These are phyloP conservation scores for Aldabrachelys gigantea DNA, from an alignment of 2,113 vertebrate genomes.

Conservation along the genomic window DNA sequence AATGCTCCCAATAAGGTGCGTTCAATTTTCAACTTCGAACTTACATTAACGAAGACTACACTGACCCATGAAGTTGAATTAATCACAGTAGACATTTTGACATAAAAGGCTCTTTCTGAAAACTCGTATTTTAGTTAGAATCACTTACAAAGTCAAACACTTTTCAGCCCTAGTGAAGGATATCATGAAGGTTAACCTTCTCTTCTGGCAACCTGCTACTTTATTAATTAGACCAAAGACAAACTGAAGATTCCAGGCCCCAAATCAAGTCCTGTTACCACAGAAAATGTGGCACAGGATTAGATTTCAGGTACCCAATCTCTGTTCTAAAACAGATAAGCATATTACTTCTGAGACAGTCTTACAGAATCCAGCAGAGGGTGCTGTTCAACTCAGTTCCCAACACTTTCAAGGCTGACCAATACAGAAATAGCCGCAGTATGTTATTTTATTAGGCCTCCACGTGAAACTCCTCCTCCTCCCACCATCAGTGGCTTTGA, in stretches of 20 bases:
- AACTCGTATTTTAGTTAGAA: not conserved
- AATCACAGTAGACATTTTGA: not conserved
- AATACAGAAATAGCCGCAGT: not conserved
- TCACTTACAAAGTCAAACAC: not conserved
- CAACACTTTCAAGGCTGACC: not conserved
- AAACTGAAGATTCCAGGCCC: constrained; percentile 1
- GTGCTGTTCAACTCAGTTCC: not conserved
- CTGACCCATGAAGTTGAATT: not conserved
- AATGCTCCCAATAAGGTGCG: not conserved
- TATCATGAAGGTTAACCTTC: not conserved
- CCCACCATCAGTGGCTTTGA: constrained; percentile 21
- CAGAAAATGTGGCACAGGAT: not conserved
- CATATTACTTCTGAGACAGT: not conserved
- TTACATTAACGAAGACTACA: not conserved
- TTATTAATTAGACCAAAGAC: not conserved
- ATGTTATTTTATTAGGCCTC: constrained; percentile 17
- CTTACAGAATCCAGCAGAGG: not conserved
- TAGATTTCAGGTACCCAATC: not conserved
- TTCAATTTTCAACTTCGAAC: not conserved
- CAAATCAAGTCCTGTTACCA: not conserved
- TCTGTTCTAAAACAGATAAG: not conserved
- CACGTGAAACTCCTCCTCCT: not conserved
- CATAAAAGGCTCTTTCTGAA: not conserved
- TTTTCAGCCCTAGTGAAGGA: not conserved
- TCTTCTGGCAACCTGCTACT: not conserved